These are phyloP conservation scores for Thereva unica DNA, from an alignment of 2,888 invertebrate genomes.

Conservation along the genomic window DNA sequence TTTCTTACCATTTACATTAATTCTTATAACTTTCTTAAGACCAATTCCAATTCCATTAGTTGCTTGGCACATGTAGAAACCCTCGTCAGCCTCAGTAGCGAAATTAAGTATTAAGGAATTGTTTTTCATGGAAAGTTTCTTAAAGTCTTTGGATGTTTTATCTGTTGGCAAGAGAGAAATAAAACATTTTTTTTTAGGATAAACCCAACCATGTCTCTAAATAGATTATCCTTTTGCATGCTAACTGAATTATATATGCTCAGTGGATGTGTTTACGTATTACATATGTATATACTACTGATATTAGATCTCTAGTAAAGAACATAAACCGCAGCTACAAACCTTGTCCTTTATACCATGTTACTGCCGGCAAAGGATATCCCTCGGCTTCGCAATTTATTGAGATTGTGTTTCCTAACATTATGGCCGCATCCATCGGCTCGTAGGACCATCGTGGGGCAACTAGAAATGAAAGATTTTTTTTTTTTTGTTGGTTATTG, in stretches of 20 bases:
- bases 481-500: not conserved
- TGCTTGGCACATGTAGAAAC: constrained; percentile 83
- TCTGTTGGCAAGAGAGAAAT: constrained; percentile 54
- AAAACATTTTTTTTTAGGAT: not conserved
- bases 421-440: constrained; percentile 73
- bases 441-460: constrained; percentile 77
- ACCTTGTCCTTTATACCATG: constrained; percentile 72
- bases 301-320: too few relatives aligned
- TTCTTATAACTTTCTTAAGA: constrained; percentile 77
- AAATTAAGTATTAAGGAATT: constrained; percentile 74
- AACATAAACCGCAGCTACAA: constrained; percentile 37
- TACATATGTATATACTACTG: not conserved
- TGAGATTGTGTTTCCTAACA: constrained; percentile 72
- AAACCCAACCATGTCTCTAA: too few relatives aligned
- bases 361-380: constrained; percentile 74
- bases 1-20: constrained; percentile 76
- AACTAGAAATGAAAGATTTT: constrained; percentile 61
- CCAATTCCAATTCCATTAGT: constrained; percentile 85
- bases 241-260: too few relatives aligned
- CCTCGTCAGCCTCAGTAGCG: constrained; percentile 75
- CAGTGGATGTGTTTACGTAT: not conserved
- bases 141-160: constrained; percentile 68
- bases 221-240: too few relatives aligned
- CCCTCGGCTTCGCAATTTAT: constrained; percentile 78
- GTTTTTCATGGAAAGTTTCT: constrained; percentile 68